Evolutionary conservation across 2,888 invertebrate genomes (phyloP).

Genomic region (Cantharis flavilabris): DNA sequence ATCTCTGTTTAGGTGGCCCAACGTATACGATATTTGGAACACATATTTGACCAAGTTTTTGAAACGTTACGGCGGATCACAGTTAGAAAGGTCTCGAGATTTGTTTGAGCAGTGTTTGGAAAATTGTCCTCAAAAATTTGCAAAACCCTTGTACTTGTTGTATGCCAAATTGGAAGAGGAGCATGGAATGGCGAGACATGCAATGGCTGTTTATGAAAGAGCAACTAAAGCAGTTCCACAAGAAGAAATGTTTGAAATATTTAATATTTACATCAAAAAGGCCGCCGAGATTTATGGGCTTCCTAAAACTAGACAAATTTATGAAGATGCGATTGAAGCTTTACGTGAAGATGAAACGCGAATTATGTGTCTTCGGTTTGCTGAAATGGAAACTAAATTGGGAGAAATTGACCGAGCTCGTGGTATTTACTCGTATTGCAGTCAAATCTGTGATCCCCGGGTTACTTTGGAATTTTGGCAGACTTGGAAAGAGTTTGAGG

Average conservation of each 20-base stretch:
- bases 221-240: conserved; percentile 90
- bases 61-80: conserved; percentile 91
- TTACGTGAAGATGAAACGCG: conserved; percentile 88
- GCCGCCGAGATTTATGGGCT: conserved; percentile 98
- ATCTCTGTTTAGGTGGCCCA: conserved; percentile 97
- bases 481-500: conserved; percentile 99
- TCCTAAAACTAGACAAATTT: conserved; percentile 95
- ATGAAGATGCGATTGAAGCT: conserved; percentile 96
- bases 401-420: conserved; percentile 98
- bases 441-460: conserved; percentile 98
- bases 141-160: conserved; percentile 90
- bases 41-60: conserved; percentile 97
- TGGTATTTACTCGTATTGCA: conserved; percentile 96
- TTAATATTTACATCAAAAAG: conserved; percentile 97
- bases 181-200: conserved; percentile 95
- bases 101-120: conserved; percentile 98
- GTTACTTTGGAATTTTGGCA: conserved; percentile 96
- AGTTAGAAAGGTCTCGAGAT: conserved; percentile 95
- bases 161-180: conserved; percentile 99
- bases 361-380: conserved; percentile 95
- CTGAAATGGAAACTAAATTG: conserved; percentile 97
- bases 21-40: conserved; percentile 99
- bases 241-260: conserved; percentile 96
- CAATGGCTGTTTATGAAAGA: conserved; percentile 98
- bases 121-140: conserved; percentile 93